Conservation (phyloP, 2,797 vertebrate genomes). For the Xenentodon cancila region DNA sequence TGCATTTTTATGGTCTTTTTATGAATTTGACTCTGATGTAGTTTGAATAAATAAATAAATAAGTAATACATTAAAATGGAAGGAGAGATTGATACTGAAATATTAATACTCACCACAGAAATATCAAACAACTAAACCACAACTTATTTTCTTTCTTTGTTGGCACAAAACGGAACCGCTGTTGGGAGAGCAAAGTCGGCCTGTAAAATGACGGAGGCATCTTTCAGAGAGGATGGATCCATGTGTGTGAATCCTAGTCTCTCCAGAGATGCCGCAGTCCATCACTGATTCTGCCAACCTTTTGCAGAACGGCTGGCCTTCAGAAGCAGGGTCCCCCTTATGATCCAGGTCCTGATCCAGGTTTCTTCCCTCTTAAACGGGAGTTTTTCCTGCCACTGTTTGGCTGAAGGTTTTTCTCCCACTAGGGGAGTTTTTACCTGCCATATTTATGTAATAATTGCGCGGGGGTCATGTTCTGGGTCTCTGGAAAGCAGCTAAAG, state of each 20-base stretch:
- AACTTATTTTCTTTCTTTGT: conserved; percentile 57
- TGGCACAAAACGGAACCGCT: conserved; percentile 25
- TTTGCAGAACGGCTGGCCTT: neutral
- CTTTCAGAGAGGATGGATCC: conserved; percentile 1
- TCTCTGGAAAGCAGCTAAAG: too few relatives aligned
- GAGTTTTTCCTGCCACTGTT: too few relatives aligned
- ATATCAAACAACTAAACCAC: conserved; percentile 70
- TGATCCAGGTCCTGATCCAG: too few relatives aligned
- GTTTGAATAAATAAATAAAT: conserved; percentile 10
- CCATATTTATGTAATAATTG: too few relatives aligned
- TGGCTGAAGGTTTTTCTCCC: too few relatives aligned
- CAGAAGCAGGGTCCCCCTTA: too few relatives aligned
- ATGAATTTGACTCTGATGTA: conserved; percentile 62
- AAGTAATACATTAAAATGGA: conserved; percentile 22
- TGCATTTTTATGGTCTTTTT: conserved; percentile 69
- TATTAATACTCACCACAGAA: conserved; percentile 63
- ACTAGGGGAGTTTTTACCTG: too few relatives aligned
- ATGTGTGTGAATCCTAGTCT: conserved; percentile 2
- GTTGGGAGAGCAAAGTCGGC: conserved; percentile 25
- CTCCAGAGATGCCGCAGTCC: conserved; percentile 2
- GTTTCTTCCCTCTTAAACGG: too few relatives aligned
- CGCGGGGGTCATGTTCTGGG: too few relatives aligned
- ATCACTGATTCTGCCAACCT: conserved; percentile 4
- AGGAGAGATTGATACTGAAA: conserved; percentile 33
- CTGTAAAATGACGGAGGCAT: conserved; percentile 11